Base-by-base conservation (phyloP, 2,888 invertebrate species). In the Gymnocheta viridis region DNA sequence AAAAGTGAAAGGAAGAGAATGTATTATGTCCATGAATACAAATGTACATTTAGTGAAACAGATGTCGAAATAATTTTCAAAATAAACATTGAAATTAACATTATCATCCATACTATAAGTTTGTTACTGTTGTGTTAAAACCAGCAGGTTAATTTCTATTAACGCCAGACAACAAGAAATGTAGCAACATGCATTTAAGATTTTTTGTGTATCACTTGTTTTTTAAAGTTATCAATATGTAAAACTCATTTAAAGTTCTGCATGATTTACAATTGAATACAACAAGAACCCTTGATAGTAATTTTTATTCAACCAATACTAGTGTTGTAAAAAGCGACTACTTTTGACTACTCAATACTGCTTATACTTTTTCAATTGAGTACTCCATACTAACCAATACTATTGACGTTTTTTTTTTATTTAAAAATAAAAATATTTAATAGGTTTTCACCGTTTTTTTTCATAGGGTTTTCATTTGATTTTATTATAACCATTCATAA, bases 21-120 rank as follows among this genome's bases (percentile, higher is more conserved):
- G 27, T 17, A 12, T 9, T 6, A 12, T 10, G 22, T 22, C 6
- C 12, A 54, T 24, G 19, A 70, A 54, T 41, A 14, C n/a, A 27
- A 72, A 67, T 70, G 49, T 70, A 56, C 44, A 64, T 79, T 74
- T 62, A 70, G 41, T 73, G 47, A 51, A 72, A 67, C 83, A 83
- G 80, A 77, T 83, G 83, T 69, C 24, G 38, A 41, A 69, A 35
- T 62, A 47, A 58, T 66, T 58, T 66, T 38, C 14, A 29, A 60
- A 51, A 51, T 17, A 32, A 44, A 67, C 41, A 73, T 60, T 58
- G 47, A 7, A 58, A 77, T 58, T 58, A 77, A 67, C 49, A 58
- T 58, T 49, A 77, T 44, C 47, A 32, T 17, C 44, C n/a, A n/a
- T n/a, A 64, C n/a, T 24, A 67, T 47, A 19, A 56, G 41, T n/a